Evolutionary conservation across 1,140 invertebrate genomes (phyloP).

Genomic region (Oryzaephilus surinamensis): DNA sequence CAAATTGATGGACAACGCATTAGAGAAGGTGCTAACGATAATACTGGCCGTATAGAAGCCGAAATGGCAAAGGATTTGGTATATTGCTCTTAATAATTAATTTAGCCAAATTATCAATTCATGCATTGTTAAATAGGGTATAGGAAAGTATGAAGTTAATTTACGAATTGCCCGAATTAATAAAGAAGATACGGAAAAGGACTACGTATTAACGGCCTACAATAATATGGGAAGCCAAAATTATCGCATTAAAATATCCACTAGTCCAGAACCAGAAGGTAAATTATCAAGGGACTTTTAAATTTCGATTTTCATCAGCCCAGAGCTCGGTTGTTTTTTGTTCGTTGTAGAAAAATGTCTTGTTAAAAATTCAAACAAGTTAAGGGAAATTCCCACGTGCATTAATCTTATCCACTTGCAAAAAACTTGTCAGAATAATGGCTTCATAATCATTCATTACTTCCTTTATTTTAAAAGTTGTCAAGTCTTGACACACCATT

Average conservation of each 20-base stretch:
- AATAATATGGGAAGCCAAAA: constrained; percentile 53
- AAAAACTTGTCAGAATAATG: constrained; percentile 4
- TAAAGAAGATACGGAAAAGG: constrained; percentile 63
- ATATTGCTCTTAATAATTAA: constrained; percentile 23
- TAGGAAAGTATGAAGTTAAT: constrained; percentile 53
- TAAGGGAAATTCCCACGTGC: constrained; percentile 1
- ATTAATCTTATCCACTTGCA: constrained; percentile 5
- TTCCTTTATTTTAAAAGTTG: no score
- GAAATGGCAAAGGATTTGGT: constrained; percentile 42
- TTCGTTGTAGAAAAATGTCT: no score
- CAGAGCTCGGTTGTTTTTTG: no score
- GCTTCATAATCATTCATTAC: no score
- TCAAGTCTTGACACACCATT: no score
- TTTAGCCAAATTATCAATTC: constrained; percentile 13
- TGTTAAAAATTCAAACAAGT: background rate
- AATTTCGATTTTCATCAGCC: no score
- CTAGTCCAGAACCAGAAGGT: constrained; percentile 58
- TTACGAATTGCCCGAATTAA: constrained; percentile 52
- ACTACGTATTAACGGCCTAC: constrained; percentile 51
- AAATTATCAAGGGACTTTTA: no score
- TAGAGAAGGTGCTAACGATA: constrained; percentile 41
- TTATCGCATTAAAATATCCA: constrained; percentile 56
- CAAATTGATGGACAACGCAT: constrained; percentile 46
- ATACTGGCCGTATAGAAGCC: constrained; percentile 39
- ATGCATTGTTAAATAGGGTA: no score